phyloP scores from a whole-genome alignment of 1,140 invertebrate genomes.

The Mizuhopecten yessoensis region DNA sequence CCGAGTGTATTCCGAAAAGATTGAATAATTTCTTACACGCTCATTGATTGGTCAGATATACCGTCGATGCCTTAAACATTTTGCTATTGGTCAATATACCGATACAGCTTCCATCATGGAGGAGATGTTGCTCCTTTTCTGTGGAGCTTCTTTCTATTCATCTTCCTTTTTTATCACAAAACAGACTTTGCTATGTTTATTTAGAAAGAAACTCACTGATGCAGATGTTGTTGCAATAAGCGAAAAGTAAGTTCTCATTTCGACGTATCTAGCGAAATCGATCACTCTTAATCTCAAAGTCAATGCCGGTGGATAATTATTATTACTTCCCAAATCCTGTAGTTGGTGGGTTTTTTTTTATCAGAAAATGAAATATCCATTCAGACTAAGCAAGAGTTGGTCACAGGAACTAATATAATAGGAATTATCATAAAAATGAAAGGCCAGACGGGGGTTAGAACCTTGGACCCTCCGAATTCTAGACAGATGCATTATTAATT shows the following conservation, averaged over 20 bases:
- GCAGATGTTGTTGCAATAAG: slow-evolving; percentile 55
- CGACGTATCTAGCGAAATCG: too few species aligned
- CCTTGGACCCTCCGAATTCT: too few species aligned
- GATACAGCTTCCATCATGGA: slow-evolving; percentile 44
- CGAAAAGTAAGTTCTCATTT: slow-evolving; percentile 57
- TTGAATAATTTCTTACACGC: background rate
- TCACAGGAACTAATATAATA: too few species aligned
- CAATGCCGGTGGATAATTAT: too few species aligned
- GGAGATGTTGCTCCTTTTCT: slow-evolving; percentile 47
- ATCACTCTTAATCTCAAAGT: too few species aligned
- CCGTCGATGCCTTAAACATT: background rate
- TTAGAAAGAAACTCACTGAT: slow-evolving; percentile 44
- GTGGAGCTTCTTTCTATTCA: slow-evolving; percentile 58
- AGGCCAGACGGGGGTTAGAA: too few species aligned
- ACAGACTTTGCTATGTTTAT: slow-evolving; percentile 36
- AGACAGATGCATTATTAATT: too few species aligned
- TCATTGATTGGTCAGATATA: background rate
- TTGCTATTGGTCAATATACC: background rate
- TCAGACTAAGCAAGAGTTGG: too few species aligned
- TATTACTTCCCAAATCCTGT: too few species aligned
- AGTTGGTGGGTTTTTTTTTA: too few species aligned
- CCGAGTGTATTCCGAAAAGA: background rate
- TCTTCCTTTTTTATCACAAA: slow-evolving; percentile 47
- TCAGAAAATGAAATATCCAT: too few species aligned
- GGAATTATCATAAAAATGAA: too few species aligned